Conservation (phyloP, 1,140 invertebrate genomes). For the Grapholita molesta region DNA sequence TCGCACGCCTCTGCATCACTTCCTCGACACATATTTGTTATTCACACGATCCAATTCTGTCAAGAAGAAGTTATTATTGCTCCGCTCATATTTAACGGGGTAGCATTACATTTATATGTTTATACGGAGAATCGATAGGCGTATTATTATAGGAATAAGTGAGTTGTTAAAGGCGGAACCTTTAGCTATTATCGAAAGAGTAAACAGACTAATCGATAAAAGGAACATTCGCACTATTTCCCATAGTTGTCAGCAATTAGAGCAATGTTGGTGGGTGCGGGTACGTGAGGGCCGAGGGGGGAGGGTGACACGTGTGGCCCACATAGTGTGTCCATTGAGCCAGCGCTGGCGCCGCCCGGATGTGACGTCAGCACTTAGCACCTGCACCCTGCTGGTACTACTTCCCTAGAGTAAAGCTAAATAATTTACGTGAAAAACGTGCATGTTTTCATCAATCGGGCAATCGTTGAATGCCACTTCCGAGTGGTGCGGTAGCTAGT, state of each 20-base stretch:
- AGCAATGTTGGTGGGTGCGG: slow-evolving; percentile 49
- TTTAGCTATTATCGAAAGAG: slow-evolving; percentile 55
- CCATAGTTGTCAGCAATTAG: slow-evolving; percentile 73
- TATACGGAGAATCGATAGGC: slow-evolving; percentile 2
- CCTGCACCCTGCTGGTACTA: slow-evolving; percentile 38
- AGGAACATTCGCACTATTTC: slow-evolving; percentile 69
- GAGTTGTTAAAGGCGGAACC: slow-evolving; percentile 19
- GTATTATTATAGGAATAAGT: slow-evolving; percentile 29
- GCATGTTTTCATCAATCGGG: background rate
- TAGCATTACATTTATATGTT: background rate
- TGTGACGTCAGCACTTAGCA: slow-evolving; percentile 60
- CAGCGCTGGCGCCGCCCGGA: slow-evolving; percentile 43
- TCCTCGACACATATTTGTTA: slow-evolving; percentile 34
- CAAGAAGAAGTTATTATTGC: slow-evolving; percentile 31
- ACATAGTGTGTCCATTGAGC: slow-evolving; percentile 66
- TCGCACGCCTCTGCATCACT: slow-evolving; percentile 8
- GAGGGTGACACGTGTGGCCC: slow-evolving; percentile 68
- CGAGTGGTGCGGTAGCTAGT: slow-evolving; percentile 38
- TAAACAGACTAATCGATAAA: slow-evolving; percentile 57
- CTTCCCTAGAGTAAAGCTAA: slow-evolving; percentile 6
- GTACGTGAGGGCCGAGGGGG: slow-evolving; percentile 24
- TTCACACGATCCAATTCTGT: slow-evolving; percentile 46
- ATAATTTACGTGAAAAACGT: background rate
- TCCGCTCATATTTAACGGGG: slow-evolving; percentile 30
- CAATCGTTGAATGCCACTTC: slow-evolving; percentile 8